phyloP scores from a whole-genome alignment of 2,113 vertebrate species.

The Polypterus senegalus region DNA sequence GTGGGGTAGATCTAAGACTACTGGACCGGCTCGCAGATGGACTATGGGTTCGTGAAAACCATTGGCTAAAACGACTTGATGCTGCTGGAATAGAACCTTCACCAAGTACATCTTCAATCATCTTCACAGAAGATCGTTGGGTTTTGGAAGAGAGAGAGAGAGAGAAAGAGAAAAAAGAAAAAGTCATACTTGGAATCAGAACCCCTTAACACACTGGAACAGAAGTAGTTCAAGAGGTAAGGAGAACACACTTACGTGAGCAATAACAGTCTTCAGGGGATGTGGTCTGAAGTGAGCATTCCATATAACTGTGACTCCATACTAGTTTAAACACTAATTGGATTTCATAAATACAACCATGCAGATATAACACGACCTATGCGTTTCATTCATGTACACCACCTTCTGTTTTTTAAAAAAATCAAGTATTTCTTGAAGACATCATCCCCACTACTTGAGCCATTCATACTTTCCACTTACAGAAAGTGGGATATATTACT shows the following conservation, averaged over 20 bases:
- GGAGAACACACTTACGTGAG: slow-evolving; percentile 38
- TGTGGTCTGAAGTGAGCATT: slow-evolving; percentile 12
- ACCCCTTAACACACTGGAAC: neutral
- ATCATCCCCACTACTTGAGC: too few relatives aligned
- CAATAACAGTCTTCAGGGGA: slow-evolving; percentile 18
- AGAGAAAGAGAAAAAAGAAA: slow-evolving; percentile 11
- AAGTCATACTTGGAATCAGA: neutral
- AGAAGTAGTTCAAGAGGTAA: slow-evolving; percentile 17
- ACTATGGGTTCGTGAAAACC: slow-evolving; percentile 82
- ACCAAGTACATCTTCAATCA: slow-evolving; percentile 94
- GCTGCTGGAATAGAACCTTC: slow-evolving; percentile 69
- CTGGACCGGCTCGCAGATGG: slow-evolving; percentile 85
- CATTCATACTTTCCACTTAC: too few relatives aligned
- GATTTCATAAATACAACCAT: too few relatives aligned
- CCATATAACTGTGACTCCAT: neutral
- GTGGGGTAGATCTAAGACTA: slow-evolving; percentile 88
- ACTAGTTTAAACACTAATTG: too few relatives aligned
- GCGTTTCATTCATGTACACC: too few relatives aligned
- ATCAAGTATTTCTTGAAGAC: too few relatives aligned
- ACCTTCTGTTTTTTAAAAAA: too few relatives aligned
- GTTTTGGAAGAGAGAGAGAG: too few relatives aligned
- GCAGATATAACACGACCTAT: too few relatives aligned
- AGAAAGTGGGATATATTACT: too few relatives aligned
- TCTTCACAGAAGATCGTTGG: slow-evolving; percentile 57
- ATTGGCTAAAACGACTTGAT: slow-evolving; percentile 87